These are phyloP conservation scores for mouse (Mus musculus) DNA, from an alignment of 2,113 vertebrate species.

Conservation along the genomic window DNA sequence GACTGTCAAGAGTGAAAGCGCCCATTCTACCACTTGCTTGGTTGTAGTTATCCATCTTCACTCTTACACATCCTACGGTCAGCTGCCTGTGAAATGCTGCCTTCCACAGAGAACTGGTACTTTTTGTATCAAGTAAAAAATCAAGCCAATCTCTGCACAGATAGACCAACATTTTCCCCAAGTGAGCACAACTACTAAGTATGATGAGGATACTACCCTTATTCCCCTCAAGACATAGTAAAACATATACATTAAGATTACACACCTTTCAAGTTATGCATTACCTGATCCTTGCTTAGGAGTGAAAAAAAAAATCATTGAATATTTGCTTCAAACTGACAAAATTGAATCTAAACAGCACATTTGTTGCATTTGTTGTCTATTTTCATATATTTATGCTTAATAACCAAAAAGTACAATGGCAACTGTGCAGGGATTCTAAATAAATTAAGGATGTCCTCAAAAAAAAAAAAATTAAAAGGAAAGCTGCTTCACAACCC, in stretches of 20 bases:
- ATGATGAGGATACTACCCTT: neutral
- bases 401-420: constrained; percentile 22
- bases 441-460: neutral
- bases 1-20: neutral
- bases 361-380: constrained; percentile 39
- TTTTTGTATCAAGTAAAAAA: neutral
- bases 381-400: constrained; percentile 21
- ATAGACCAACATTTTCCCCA: neutral
- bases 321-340: neutral
- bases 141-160: neutral
- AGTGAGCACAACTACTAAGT: neutral
- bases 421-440: neutral
- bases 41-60: neutral
- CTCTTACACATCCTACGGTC: neutral
- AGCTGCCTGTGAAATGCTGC: neutral
- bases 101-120: neutral
- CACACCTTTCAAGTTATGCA: neutral
- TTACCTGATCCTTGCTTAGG: neutral
- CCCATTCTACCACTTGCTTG: neutral
- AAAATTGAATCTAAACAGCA: neutral
- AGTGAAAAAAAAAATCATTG: neutral
- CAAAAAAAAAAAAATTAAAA: constrained; percentile 30
- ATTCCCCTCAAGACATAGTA: neutral
- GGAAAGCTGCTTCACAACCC: too few relatives aligned
- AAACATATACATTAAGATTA: neutral